A percentile compares a stretch with the other conserved stretches of the same genome.
These are phyloP conservation scores for Drosophila neotestacea DNA, from an alignment of 2,888 invertebrate species.

Conservation along the genomic window DNA sequence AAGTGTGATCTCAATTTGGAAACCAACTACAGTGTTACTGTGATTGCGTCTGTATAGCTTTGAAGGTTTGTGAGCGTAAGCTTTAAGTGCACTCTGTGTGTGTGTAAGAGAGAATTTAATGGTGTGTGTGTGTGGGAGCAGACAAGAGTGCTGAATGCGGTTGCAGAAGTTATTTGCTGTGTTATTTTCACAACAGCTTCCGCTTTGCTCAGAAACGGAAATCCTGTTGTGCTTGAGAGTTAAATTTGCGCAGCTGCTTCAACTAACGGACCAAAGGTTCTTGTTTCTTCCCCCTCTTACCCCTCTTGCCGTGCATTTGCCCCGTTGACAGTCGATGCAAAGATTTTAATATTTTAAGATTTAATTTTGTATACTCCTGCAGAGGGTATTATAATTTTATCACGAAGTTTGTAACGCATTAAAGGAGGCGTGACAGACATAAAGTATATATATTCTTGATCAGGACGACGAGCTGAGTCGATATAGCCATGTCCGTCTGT, in stretches of 20 bases:
- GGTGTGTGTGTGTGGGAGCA: conserved; percentile 18
- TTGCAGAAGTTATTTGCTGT: conserved; percentile 82
- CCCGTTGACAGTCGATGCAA: conserved; percentile 27
- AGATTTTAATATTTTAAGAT: conserved; percentile 16
- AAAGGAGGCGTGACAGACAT: no score
- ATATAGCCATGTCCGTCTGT: no score
- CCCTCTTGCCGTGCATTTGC: conserved; percentile 3
- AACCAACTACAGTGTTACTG: conserved; percentile 6
- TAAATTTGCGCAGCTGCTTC: conserved; percentile 68
- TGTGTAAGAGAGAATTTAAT: conserved; percentile 8
- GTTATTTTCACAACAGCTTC: conserved; percentile 82
- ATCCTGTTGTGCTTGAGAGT: conserved; percentile 78
- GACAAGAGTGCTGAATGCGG: conserved; percentile 71
- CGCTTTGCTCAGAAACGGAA: conserved; percentile 71
- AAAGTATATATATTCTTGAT: no score
- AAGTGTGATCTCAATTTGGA: conserved; percentile 28
- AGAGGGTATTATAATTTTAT: no score
- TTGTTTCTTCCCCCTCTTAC: conserved; percentile 2
- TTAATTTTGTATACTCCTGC: not conserved
- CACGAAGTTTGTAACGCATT: no score
- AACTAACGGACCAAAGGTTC: conserved; percentile 39
- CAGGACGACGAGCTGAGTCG: no score
- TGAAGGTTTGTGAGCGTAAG: conserved; percentile 1
- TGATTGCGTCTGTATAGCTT: conserved; percentile 1
- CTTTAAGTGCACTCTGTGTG: conserved; percentile 3